Evolutionary conservation across 2,888 invertebrate species (phyloP).

Genomic region (Opisthograptis luteolata): DNA sequence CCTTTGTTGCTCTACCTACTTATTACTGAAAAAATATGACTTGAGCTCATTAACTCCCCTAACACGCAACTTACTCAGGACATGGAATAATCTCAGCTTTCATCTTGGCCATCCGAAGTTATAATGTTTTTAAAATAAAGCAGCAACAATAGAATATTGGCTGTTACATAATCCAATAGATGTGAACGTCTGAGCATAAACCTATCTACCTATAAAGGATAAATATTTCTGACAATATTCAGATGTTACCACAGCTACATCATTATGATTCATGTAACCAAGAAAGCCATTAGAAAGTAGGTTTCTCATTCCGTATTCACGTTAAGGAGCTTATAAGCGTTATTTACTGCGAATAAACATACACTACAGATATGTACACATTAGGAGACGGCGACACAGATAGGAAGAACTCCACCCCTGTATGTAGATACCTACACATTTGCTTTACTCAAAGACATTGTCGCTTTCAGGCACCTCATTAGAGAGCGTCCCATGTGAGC

Average conservation of each 20-base stretch:
- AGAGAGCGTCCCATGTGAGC: slow-evolving; percentile 84
- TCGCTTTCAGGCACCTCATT: slow-evolving; percentile 85
- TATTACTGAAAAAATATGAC: slow-evolving; percentile 18
- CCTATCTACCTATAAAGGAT: slow-evolving; percentile 1
- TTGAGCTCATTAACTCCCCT: slow-evolving; percentile 22
- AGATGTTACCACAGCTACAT: slow-evolving; percentile 10
- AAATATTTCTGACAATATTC: slow-evolving; percentile 11
- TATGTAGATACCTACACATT: slow-evolving; percentile 82
- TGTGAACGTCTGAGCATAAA: not conserved
- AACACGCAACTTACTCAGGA: slow-evolving; percentile 1
- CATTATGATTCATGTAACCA: slow-evolving; percentile 29
- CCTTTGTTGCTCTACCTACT: slow-evolving; percentile 27
- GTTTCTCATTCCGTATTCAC: slow-evolving; percentile 37
- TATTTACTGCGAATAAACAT: slow-evolving; percentile 49
- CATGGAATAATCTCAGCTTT: slow-evolving; percentile 8
- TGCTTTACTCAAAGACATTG: slow-evolving; percentile 84
- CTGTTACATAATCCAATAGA: not conserved
- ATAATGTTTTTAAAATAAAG: not conserved
- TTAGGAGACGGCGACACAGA: slow-evolving; percentile 51
- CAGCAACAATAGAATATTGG: not conserved
- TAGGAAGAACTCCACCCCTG: slow-evolving; percentile 70
- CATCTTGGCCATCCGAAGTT: not conserved
- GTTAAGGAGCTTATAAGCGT: slow-evolving; percentile 40
- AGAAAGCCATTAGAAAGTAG: slow-evolving; percentile 35
- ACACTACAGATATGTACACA: slow-evolving; percentile 48